Evolutionary conservation across 2,888 invertebrate species (phyloP).

Genomic region (Hydrotaea cyrtoneurina): DNA sequence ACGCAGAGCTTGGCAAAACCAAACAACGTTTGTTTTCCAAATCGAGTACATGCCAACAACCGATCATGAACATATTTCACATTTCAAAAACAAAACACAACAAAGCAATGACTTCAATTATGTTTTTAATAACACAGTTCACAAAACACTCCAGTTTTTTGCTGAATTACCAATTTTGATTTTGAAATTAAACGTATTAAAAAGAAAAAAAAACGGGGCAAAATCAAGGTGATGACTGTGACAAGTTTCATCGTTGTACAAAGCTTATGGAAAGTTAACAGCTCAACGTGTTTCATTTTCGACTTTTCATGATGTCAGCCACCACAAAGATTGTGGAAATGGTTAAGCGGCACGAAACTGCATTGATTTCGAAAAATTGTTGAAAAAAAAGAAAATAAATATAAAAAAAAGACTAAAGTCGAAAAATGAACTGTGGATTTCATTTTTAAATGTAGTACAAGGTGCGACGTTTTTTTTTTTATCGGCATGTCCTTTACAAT

Average conservation of each 20-base stretch:
- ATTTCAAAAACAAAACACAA: constrained; percentile 24
- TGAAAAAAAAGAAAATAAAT: no score
- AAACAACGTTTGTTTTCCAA: constrained; percentile 31
- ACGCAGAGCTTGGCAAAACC: constrained; percentile 23
- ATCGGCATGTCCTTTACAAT: no score
- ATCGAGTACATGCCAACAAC: constrained; percentile 42
- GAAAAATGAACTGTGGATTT: no score
- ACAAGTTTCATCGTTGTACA: constrained; percentile 39
- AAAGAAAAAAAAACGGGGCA: constrained; percentile 25
- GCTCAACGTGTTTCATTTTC: constrained; percentile 31
- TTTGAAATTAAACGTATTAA: not conserved
- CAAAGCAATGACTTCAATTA: constrained; percentile 20
- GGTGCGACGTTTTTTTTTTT: no score
- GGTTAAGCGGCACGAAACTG: not conserved
- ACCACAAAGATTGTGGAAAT: not conserved
- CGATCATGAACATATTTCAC: constrained; percentile 35
- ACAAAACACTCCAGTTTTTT: constrained; percentile 29
- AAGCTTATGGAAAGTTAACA: not conserved
- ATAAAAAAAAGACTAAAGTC: no score
- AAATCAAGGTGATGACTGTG: constrained; percentile 62
- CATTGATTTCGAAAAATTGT: not conserved
- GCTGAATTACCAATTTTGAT: constrained; percentile 43
- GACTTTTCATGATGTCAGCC: constrained; percentile 39
- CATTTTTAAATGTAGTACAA: no score
- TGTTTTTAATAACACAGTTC: constrained; percentile 46